Conservation (phyloP, 2,888 invertebrate species). For the Trissolcus brochymenae region DNA sequence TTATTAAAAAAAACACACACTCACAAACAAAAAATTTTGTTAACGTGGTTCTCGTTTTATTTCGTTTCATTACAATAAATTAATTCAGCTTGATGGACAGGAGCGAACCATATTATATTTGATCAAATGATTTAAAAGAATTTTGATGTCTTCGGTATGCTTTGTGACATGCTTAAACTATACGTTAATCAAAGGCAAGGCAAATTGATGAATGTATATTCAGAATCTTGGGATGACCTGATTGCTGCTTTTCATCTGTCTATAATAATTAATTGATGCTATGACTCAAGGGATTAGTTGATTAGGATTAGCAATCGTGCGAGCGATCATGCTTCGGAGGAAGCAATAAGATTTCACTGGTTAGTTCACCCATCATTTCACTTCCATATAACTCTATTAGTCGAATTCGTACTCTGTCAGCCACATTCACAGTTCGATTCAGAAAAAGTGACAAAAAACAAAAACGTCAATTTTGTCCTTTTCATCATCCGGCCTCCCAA, state of each 20-base stretch:
- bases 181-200: slow-evolving; percentile 28
- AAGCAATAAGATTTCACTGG: slow-evolving; percentile 49
- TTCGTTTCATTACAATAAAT: too few species aligned
- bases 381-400: slow-evolving; percentile 46
- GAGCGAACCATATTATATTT: too few species aligned
- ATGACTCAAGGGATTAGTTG: slow-evolving; percentile 52
- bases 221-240: slow-evolving; percentile 48
- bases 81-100: too few species aligned
- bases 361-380: slow-evolving; percentile 46
- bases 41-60: too few species aligned
- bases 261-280: slow-evolving; percentile 40
- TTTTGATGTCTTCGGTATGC: slow-evolving; percentile 21
- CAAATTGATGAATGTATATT: slow-evolving; percentile 50
- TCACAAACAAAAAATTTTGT: too few species aligned
- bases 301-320: slow-evolving; percentile 48
- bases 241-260: slow-evolving; percentile 54
- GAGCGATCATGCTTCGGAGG: slow-evolving; percentile 49
- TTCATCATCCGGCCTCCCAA: too few species aligned
- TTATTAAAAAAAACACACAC: too few species aligned
- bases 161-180: slow-evolving; percentile 28
- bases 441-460: too few species aligned
- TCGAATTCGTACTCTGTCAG: not conserved
- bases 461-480: too few species aligned
- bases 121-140: slow-evolving; percentile 26
- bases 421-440: too few species aligned